These are phyloP conservation scores for Eulimnadia texana DNA, from an alignment of 1,140 invertebrate species.

Conservation along the genomic window DNA sequence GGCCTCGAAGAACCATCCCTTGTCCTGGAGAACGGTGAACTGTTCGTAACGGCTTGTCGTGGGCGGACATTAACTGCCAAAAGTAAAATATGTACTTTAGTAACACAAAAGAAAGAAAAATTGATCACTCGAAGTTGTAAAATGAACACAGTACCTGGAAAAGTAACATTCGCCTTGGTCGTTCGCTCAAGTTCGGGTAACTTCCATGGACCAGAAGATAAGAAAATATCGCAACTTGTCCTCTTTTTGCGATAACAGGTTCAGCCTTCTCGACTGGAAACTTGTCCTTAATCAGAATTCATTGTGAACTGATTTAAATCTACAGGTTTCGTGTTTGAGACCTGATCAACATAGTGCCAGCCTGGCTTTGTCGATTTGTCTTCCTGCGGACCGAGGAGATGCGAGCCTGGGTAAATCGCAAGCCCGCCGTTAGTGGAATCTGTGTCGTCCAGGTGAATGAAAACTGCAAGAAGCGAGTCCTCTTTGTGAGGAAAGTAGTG, in stretches of 20 bases:
- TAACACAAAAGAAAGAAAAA: background rate
- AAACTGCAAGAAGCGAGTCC: constrained; percentile 43
- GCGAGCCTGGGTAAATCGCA: constrained; percentile 44
- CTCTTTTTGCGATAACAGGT: constrained; percentile 33
- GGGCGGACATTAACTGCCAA: constrained; percentile 30
- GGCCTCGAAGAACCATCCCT: constrained; percentile 35
- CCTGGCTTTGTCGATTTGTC: constrained; percentile 26
- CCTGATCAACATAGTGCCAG: constrained; percentile 21
- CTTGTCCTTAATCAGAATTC: constrained; percentile 27
- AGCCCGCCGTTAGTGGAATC: constrained; percentile 43
- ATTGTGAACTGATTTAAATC: background rate
- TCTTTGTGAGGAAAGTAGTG: constrained; percentile 46
- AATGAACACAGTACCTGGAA: constrained; percentile 30
- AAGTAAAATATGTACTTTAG: background rate
- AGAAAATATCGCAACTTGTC: constrained; percentile 42
- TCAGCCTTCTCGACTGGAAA: constrained; percentile 39
- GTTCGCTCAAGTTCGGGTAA: constrained; percentile 36
- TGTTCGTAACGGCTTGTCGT: constrained; percentile 35
- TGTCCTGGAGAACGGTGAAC: constrained; percentile 36
- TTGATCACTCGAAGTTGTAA: background rate
- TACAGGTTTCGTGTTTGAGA: background rate
- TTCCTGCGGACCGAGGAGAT: constrained; percentile 40
- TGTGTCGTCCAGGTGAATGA: constrained; percentile 42
- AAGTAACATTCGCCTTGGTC: constrained; percentile 40
- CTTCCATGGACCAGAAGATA: constrained; percentile 45